These are phyloP conservation scores for Tethya wilhelma DNA, from an alignment of 37 sponge, comb jelly and placozoan species.

Conservation along the genomic window DNA sequence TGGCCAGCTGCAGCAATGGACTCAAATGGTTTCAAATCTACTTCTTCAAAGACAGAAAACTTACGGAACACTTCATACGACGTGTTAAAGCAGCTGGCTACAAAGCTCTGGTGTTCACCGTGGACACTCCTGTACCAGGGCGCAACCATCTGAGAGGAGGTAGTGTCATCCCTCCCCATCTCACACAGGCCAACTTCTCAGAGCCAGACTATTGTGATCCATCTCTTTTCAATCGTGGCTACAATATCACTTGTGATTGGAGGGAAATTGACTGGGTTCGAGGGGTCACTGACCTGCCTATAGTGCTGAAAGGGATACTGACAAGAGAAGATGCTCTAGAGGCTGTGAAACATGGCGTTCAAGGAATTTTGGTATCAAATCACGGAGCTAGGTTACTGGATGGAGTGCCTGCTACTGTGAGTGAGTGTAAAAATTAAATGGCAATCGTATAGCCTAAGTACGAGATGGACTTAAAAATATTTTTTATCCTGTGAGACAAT, in stretches of 20 bases:
- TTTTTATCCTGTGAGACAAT: too few relatives aligned
- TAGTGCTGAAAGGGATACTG: conserved; percentile 87
- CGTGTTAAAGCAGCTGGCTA: conserved; percentile 80
- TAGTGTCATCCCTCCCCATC: conserved; percentile 71
- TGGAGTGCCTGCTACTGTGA: conserved; percentile 84
- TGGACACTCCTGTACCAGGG: conserved; percentile 79
- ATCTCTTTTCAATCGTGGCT: too few relatives aligned
- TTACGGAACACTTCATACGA: conserved; percentile 53
- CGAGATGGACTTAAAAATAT: not conserved
- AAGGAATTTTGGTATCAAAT: conserved; percentile 91
- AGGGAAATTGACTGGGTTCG: conserved; percentile 74
- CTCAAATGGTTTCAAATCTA: conserved; percentile 93
- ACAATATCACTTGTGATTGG: conserved; percentile 81
- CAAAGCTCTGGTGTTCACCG: conserved; percentile 83
- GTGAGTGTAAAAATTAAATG: too few relatives aligned
- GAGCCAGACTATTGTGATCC: not conserved
- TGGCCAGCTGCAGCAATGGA: conserved; percentile 53
- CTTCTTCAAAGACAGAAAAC: conserved; percentile 54
- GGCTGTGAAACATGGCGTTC: conserved; percentile 71
- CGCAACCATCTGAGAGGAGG: conserved; percentile 42
- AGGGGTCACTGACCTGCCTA: conserved; percentile 66
- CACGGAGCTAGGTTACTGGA: conserved; percentile 95
- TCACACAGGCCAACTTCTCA: conserved; percentile 74
- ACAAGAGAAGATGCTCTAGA: conserved; percentile 87
- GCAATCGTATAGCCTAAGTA: not conserved